Conservation (phyloP, 2,113 vertebrate species). For the Gymnorhina tibicen region DNA sequence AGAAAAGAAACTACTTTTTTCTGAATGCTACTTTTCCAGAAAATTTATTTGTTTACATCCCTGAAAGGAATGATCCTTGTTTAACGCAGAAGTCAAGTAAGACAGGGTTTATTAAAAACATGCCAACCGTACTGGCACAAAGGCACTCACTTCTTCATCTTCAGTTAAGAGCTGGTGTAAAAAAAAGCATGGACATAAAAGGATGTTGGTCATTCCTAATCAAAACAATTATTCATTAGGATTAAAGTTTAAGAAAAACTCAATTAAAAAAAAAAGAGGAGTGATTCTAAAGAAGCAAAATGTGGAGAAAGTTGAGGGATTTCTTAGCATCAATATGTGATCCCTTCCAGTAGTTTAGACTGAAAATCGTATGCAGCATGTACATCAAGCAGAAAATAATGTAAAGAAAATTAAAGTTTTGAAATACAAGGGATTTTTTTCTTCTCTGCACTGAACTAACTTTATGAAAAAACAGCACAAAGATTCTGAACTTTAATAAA, state of each 20-base stretch:
- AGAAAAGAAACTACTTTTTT: neutral
- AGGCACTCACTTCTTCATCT: neutral
- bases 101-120: neutral
- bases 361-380: neutral
- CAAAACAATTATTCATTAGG: neutral
- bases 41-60: neutral
- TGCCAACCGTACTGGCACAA: neutral
- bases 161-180: neutral
- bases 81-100: neutral
- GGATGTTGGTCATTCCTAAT: neutral
- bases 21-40: neutral
- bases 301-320: neutral
- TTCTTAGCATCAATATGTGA: neutral
- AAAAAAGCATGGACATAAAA: neutral
- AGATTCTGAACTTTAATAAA: neutral
- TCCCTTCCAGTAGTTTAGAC: neutral
- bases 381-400: neutral
- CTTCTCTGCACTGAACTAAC: neutral
- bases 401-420: neutral
- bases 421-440: neutral
- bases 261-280: neutral
- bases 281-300: neutral
- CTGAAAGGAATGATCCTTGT: neutral
- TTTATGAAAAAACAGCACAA: neutral
- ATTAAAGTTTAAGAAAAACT: neutral